A percentile compares a stretch with the other conserved stretches of the same genome.
Conservation (phyloP, 2,797 vertebrate genomes). For the Syngnathus rostellatus region DNA sequence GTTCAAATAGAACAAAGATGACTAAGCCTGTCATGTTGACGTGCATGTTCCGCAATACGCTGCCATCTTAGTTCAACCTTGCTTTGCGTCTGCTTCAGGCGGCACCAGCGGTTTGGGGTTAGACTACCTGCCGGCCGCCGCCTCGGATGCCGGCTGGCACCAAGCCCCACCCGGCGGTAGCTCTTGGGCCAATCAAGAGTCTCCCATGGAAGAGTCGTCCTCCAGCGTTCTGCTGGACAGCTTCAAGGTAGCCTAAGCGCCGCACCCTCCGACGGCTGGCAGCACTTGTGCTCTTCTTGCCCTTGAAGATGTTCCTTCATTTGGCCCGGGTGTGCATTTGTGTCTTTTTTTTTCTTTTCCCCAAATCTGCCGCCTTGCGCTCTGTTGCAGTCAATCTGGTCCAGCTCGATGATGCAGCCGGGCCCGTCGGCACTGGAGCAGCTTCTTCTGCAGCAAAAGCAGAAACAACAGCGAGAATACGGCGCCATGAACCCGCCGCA, state of each 20-base stretch:
- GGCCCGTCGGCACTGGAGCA: constrained; percentile 98
- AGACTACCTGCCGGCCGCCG: constrained; percentile 81
- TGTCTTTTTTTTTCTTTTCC: neutral
- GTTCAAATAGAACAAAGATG: too few species aligned
- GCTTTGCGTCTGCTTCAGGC: constrained; percentile 23
- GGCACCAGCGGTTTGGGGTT: constrained; percentile 85
- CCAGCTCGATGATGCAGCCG: constrained; percentile 98
- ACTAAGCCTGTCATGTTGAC: too few species aligned
- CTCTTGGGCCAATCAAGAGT: constrained; percentile 87
- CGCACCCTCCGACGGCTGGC: too few species aligned
- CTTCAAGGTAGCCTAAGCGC: constrained; percentile 75
- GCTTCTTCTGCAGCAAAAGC: constrained; percentile 97
- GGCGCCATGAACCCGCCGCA: constrained; percentile 95
- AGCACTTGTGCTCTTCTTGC: too few species aligned
- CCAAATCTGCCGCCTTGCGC: too few species aligned
- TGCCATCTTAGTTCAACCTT: neutral
- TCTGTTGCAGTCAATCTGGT: constrained; percentile 88
- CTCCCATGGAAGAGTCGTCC: constrained; percentile 84
- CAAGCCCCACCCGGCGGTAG: constrained; percentile 73
- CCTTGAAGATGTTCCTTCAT: too few species aligned
- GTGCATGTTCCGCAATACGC: neutral
- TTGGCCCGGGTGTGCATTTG: too few species aligned
- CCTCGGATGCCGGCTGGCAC: constrained; percentile 89
- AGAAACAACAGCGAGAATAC: constrained; percentile 96
- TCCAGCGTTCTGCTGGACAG: constrained; percentile 92